Base-by-base conservation (phyloP, 92 coral and sea anemone species). In the Metridium senile region DNA sequence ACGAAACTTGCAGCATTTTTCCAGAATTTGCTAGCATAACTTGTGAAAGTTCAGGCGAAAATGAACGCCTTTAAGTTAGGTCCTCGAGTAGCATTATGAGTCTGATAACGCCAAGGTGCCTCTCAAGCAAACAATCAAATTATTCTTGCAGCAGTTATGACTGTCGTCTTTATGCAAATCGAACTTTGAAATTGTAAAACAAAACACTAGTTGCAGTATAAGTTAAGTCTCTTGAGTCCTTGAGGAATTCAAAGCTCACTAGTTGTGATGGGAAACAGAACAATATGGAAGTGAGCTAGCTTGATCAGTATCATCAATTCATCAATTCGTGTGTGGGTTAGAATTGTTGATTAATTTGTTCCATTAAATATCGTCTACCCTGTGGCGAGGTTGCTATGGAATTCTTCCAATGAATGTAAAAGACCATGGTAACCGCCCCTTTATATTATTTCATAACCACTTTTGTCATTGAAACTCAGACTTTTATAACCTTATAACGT, bases 1-100 rank as follows among this genome's bases (percentile, higher is more conserved):
- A 63, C 4, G 26, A 21, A 4, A 63, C 45, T 1, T 63, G 69
- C 9, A 63, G 69, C 69, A 63, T 63, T 63, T 63, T 63, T n/a
- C n/a, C 21, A 3, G n/a, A 18, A 11, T 7, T 53, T 11, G 16
- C 21, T 17, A 7, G 8, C 52, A 45, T 8, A 8, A 45, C 52
- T 45, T 45, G 52, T 45, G 49, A 39, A 39, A 39, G 49, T 39
- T 39, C 6, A 9, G 9, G 4, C 4, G 9, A 54, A 54, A 54
- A 13, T 4, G 13, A 4, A 39, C 13, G 49, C 8, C 13, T 6
- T 13, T 39, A 39, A 39, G 49, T 39, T 39, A 13, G 8, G 49
- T 39, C 49, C 13, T 39, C 13, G 13, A 4, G 49, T 39, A 4
- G 49, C 49, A 39, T 39, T 39, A 13, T 4, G 13, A 39, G 6